These are phyloP conservation scores for Poecilia picta DNA, from an alignment of 2,797 vertebrate species.

Conservation along the genomic window DNA sequence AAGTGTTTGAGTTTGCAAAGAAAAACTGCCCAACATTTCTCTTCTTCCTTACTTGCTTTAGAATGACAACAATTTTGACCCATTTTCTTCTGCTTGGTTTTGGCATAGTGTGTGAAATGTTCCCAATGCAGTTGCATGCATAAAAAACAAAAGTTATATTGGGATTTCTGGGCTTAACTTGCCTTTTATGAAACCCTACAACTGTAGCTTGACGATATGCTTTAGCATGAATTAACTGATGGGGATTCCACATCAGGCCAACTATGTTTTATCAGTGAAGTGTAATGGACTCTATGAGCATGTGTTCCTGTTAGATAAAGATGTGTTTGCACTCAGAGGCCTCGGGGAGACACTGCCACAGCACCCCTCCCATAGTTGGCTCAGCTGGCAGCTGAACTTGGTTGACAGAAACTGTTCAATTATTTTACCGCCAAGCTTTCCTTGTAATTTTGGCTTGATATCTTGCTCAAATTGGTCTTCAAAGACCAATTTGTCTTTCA, in stretches of 20 bases:
- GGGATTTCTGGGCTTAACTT: background rate
- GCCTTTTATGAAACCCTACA: background rate
- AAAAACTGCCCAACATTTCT: background rate
- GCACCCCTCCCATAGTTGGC: slow-evolving; percentile 63
- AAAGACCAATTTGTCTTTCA: no score
- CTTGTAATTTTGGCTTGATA: background rate
- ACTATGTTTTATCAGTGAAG: slow-evolving; percentile 7
- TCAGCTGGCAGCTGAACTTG: background rate
- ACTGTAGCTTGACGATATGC: background rate
- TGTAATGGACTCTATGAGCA: slow-evolving; percentile 39
- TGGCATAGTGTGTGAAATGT: background rate
- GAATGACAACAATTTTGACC: background rate
- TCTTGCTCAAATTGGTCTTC: background rate
- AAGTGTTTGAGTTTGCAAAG: background rate
- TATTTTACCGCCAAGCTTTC: slow-evolving; percentile 3
- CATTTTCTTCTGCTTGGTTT: background rate
- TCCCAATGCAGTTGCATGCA: background rate
- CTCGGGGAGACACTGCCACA: slow-evolving; percentile 34
- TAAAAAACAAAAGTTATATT: background rate
- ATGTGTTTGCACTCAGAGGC: slow-evolving; percentile 50
- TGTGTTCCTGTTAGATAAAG: slow-evolving; percentile 75
- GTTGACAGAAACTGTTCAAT: background rate
- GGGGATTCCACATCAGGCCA: slow-evolving; percentile 42
- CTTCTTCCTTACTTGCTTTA: background rate
- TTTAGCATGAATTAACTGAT: background rate